These are phyloP conservation scores for Cettia cetti DNA, from an alignment of 2,113 vertebrate species.

Conservation along the genomic window DNA sequence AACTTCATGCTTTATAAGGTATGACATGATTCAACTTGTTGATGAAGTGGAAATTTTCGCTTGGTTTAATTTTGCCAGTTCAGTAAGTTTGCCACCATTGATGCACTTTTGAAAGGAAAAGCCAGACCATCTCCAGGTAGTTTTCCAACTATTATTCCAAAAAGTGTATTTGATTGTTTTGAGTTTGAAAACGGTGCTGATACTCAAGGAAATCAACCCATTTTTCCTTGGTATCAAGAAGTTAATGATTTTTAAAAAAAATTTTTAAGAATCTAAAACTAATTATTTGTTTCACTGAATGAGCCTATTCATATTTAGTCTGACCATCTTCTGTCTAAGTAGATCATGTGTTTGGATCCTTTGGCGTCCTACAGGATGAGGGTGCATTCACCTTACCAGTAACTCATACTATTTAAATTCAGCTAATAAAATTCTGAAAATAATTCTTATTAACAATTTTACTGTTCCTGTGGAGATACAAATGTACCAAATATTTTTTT, in stretches of 20 bases:
- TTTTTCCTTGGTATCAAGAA: not conserved
- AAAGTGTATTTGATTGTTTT: not conserved
- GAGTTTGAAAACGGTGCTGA: not conserved
- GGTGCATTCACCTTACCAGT: not conserved
- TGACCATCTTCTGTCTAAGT: not conserved
- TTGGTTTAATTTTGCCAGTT: constrained; percentile 1
- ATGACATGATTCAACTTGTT: not conserved
- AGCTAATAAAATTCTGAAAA: not conserved
- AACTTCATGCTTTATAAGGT: constrained; percentile 6
- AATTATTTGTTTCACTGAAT: not conserved
- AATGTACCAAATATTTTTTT: not conserved
- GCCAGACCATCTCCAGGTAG: not conserved
- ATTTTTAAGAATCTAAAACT: not conserved
- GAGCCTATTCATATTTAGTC: not conserved
- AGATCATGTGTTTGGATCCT: not conserved
- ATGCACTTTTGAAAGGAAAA: not conserved
- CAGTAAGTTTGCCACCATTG: not conserved
- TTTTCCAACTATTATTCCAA: not conserved
- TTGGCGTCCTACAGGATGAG: not conserved
- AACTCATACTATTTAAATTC: not conserved
- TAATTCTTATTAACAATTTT: not conserved
- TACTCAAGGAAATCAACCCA: not conserved
- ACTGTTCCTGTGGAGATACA: not conserved
- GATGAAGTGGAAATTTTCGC: constrained; percentile 17
- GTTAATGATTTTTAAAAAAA: not conserved